Conservation (phyloP, 30 jellyfish, hydroid and myxozoan genomes). For the Sanderia malayensis region DNA sequence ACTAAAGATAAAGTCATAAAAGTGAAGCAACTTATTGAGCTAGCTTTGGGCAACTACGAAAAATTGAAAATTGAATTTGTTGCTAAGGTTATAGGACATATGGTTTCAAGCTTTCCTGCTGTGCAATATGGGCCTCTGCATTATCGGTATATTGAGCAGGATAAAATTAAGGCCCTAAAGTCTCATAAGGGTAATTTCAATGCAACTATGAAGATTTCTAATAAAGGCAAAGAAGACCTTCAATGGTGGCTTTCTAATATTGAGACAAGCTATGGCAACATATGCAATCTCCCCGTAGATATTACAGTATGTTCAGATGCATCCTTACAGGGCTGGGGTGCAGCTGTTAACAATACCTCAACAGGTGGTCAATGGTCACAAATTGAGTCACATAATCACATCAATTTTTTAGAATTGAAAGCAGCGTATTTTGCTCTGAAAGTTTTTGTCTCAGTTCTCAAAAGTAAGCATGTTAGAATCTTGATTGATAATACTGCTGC, state of each 20-base stretch:
- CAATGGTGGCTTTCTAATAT: background rate
- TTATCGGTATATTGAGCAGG: background rate
- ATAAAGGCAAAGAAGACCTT: background rate
- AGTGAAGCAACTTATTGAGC: background rate
- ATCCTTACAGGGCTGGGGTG: background rate
- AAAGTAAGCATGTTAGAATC: background rate
- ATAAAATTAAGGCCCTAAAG: background rate
- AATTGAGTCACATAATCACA: background rate
- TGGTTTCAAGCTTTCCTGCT: background rate
- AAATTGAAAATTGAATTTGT: background rate
- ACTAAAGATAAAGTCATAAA: background rate
- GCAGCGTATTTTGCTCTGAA: conserved; percentile 10
- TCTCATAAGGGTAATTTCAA: background rate
- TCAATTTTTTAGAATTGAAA: no score
- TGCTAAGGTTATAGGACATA: conserved; percentile 1
- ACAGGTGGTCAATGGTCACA: conserved; percentile 6
- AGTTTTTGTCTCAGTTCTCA: background rate
- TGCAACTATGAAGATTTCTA: background rate
- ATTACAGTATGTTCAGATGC: background rate
- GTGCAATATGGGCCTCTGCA: conserved; percentile 6
- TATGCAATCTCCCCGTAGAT: background rate
- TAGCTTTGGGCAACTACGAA: background rate
- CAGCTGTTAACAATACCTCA: background rate
- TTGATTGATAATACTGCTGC: conserved; percentile 11
- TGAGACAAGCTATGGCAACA: background rate